These are phyloP conservation scores for Julus scandinavius DNA, from an alignment of 2,888 invertebrate genomes.

Conservation along the genomic window DNA sequence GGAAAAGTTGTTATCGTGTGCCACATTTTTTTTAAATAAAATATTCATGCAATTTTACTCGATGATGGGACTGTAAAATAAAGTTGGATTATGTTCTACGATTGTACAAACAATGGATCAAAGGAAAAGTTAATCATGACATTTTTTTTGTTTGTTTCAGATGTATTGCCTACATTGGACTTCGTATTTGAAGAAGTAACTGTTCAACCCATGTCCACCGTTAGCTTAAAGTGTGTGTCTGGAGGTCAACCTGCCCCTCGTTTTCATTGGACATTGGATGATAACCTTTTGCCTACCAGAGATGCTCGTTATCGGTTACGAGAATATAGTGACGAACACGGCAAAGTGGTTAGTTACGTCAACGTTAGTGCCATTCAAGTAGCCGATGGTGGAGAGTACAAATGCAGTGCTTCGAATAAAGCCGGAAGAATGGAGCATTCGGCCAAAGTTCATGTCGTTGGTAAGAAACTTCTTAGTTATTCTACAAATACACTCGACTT, in stretches of 20 bases:
- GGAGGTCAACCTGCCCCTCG: constrained; percentile 63
- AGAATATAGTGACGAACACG: constrained; percentile 53
- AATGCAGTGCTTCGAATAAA: constrained; percentile 55
- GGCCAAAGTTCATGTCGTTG: constrained; percentile 58
- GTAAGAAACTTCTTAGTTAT: constrained; percentile 46
- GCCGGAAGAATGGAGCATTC: constrained; percentile 54
- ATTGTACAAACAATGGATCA: no score
- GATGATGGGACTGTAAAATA: no score
- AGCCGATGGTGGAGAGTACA: constrained; percentile 56
- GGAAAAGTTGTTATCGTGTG: no score
- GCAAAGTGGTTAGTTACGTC: constrained; percentile 53
- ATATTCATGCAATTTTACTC: no score
- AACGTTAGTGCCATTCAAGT: constrained; percentile 55
- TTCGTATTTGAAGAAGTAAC: constrained; percentile 60
- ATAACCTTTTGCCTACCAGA: constrained; percentile 48
- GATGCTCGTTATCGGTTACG: constrained; percentile 50
- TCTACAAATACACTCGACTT: no score
- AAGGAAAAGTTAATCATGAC: neutral
- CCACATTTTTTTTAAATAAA: no score
- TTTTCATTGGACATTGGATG: constrained; percentile 61
- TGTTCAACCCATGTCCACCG: constrained; percentile 59
- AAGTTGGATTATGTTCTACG: no score
- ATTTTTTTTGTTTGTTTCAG: constrained; percentile 60
- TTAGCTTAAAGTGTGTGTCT: constrained; percentile 60
- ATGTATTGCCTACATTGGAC: constrained; percentile 64